phyloP scores from a whole-genome alignment of 1,140 invertebrate species.

The Platyura marginata region DNA sequence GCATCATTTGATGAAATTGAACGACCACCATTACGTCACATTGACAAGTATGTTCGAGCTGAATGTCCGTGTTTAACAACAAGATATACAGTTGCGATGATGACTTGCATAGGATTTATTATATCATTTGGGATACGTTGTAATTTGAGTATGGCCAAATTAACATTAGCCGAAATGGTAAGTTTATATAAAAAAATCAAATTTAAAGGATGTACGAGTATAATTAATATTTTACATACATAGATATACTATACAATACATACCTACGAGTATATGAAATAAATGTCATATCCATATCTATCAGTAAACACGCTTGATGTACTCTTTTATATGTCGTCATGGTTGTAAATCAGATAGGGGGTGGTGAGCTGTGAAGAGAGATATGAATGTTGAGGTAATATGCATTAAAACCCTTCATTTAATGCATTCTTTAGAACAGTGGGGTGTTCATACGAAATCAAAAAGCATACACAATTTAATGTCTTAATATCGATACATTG shows the following conservation, averaged over 20 bases:
- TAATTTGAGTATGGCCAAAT: conserved; percentile 92
- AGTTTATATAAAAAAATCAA: no score
- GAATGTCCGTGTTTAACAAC: conserved; percentile 77
- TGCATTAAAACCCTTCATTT: conserved; percentile 1
- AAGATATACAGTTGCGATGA: conserved; percentile 68
- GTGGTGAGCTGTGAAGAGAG: background rate
- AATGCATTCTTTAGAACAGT: background rate
- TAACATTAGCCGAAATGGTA: conserved; percentile 39
- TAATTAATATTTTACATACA: no score
- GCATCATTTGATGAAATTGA: conserved; percentile 48
- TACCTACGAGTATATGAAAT: no score
- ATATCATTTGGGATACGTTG: conserved; percentile 90
- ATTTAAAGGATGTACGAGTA: no score
- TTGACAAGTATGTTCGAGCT: conserved; percentile 72
- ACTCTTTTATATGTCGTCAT: background rate
- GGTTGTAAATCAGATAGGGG: background rate
- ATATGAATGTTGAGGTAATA: background rate
- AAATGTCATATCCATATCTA: no score
- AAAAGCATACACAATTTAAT: background rate
- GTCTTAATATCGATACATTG: no score
- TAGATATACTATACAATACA: no score
- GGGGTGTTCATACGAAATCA: background rate
- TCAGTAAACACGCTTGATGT: no score
- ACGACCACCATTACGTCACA: conserved; percentile 62
- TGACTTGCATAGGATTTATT: conserved; percentile 76